A percentile compares a stretch with the other conserved stretches of the same genome.
These are phyloP conservation scores for Minunthozetes semirufus DNA, from an alignment of 2,888 invertebrate genomes.

Conservation along the genomic window DNA sequence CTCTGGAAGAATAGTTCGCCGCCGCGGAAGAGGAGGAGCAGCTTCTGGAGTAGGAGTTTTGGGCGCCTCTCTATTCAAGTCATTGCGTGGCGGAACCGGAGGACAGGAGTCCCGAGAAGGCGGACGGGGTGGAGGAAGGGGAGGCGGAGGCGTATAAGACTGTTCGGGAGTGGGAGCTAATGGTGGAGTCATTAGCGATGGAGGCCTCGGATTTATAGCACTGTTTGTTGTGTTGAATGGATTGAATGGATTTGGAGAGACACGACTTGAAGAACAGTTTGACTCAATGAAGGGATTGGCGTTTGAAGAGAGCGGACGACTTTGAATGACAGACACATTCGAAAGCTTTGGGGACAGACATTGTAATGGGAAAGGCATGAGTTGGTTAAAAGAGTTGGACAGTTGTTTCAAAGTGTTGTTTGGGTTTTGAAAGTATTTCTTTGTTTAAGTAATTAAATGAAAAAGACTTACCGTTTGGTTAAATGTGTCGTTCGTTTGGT, in stretches of 20 bases:
- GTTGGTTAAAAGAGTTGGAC: not conserved
- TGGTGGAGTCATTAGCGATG: not conserved
- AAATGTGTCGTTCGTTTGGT: not conserved
- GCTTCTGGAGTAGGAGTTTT: not conserved
- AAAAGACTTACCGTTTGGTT: not conserved
- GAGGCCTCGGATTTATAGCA: not conserved
- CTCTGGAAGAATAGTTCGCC: slow-evolving; percentile 1
- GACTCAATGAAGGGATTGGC: slow-evolving; percentile 16
- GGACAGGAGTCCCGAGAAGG: slow-evolving; percentile 9
- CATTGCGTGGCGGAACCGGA: slow-evolving; percentile 10
- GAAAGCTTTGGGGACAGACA: not conserved
- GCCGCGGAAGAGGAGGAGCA: slow-evolving; percentile 14
- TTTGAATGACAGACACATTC: not conserved
- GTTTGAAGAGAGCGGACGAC: not conserved
- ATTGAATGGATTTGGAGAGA: slow-evolving; percentile 22
- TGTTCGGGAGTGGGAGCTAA: not conserved
- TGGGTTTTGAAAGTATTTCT: not conserved
- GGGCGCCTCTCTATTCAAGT: not conserved
- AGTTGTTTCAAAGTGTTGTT: not conserved
- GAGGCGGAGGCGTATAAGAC: not conserved
- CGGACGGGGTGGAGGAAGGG: slow-evolving; percentile 12
- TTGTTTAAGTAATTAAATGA: not conserved
- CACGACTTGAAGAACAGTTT: not conserved
- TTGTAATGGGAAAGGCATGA: not conserved
- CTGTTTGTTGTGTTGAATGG: not conserved